Evolutionary conservation across 2,113 vertebrate genomes (phyloP).

Genomic region (Mustela lutreola): DNA sequence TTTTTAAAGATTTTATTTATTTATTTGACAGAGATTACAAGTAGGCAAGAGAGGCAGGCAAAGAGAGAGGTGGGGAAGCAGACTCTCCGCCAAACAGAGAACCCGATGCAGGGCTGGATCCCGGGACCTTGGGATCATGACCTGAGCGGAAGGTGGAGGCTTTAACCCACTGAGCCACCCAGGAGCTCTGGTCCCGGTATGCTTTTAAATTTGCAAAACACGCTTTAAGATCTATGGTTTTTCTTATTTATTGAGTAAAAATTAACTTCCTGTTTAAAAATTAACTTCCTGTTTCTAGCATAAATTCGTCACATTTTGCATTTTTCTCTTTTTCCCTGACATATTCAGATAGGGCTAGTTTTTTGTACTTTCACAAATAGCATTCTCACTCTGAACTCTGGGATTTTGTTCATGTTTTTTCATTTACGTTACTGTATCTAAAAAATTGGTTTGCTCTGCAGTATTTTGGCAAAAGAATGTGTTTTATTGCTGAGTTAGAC

Average conservation of each 20-base stretch:
- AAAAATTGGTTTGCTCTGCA: background rate
- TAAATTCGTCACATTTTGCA: conserved; percentile 15
- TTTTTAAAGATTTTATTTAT: too few species aligned
- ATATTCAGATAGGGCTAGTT: background rate
- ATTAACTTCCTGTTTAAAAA: background rate
- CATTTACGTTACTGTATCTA: background rate
- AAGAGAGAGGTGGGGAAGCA: too few species aligned
- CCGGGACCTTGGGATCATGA: too few species aligned
- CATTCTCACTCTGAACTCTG: background rate
- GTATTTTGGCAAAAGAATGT: conserved; percentile 29
- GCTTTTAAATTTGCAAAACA: background rate
- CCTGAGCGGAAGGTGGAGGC: too few species aligned
- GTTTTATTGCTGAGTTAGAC: conserved; percentile 6
- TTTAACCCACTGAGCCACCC: too few species aligned
- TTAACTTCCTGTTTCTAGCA: background rate
- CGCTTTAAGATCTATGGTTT: conserved; percentile 14
- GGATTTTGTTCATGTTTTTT: background rate
- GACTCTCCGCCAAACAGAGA: too few species aligned
- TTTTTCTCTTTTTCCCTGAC: background rate
- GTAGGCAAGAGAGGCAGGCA: too few species aligned
- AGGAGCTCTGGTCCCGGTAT: background rate
- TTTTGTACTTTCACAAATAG: background rate
- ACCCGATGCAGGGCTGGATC: too few species aligned
- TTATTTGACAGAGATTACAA: too few species aligned
- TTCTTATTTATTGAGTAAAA: conserved; percentile 32